These are phyloP conservation scores for Bombyx huttoni DNA, from an alignment of 2,888 invertebrate species.

Conservation along the genomic window DNA sequence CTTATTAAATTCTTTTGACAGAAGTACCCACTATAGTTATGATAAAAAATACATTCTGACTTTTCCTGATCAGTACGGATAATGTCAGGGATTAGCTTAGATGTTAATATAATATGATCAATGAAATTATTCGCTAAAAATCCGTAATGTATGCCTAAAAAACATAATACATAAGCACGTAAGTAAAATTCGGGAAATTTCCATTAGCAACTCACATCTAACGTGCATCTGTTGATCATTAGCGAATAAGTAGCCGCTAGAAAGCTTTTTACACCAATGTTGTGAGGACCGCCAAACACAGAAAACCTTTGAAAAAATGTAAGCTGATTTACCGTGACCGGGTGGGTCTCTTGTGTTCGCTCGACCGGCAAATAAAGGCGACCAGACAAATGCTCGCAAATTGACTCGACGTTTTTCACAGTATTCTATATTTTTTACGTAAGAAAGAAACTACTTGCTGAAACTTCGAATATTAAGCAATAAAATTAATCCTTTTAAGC, in stretches of 20 bases:
- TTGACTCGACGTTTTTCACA: slow-evolving; percentile 66
- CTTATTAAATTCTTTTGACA: no score
- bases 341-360: slow-evolving; percentile 47
- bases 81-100: no score
- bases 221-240: slow-evolving; percentile 11
- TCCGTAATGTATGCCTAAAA: no score
- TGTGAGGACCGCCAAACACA: slow-evolving; percentile 59
- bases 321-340: slow-evolving; percentile 66
- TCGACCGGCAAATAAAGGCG: slow-evolving; percentile 68
- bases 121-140: no score
- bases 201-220: not conserved
- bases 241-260: slow-evolving; percentile 37
- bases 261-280: slow-evolving; percentile 54
- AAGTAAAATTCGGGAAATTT: not conserved
- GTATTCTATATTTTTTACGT: slow-evolving; percentile 51
- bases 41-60: no score
- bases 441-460: slow-evolving; percentile 27
- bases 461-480: slow-evolving; percentile 22
- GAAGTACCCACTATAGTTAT: no score
- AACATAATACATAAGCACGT: no score
- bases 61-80: no score
- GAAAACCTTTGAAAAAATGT: slow-evolving; percentile 67
- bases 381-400: slow-evolving; percentile 69
- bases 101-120: no score
- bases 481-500: slow-evolving; percentile 12